These are phyloP conservation scores for Scaptomyza reducta DNA, from an alignment of 2,888 invertebrate species.

Conservation along the genomic window DNA sequence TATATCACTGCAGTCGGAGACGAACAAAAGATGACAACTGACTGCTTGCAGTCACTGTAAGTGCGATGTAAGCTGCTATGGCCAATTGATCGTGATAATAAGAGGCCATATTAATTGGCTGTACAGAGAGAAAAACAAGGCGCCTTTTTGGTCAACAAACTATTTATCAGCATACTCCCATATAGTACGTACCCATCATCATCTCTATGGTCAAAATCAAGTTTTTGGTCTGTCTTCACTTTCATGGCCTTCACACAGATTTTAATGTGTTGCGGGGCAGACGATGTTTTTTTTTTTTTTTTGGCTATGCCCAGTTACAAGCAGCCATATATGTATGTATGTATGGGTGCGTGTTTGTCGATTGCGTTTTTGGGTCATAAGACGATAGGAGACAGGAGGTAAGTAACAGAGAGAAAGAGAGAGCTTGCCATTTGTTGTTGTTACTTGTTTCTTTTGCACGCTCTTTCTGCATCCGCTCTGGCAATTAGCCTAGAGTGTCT, in stretches of 20 bases:
- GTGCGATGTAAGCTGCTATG: neutral
- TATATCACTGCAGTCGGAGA: constrained; percentile 29
- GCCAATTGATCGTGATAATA: constrained; percentile 24
- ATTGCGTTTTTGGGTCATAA: constrained; percentile 52
- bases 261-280: constrained; percentile 49
- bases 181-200: constrained; percentile 6
- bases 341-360: constrained; percentile 13
- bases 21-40: constrained; percentile 22
- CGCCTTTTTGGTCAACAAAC: constrained; percentile 74
- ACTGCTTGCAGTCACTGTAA: constrained; percentile 36
- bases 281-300: constrained; percentile 38
- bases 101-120: constrained; percentile 21
- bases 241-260: constrained; percentile 79
- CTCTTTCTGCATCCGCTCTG: constrained; percentile 75
- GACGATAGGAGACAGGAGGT: constrained; percentile 8
- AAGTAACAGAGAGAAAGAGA: neutral
- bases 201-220: constrained; percentile 34
- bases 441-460: constrained; percentile 48
- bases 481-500: constrained; percentile 60
- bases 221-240: constrained; percentile 63
- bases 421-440: neutral
- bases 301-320: constrained; percentile 61
- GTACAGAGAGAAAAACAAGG: constrained; percentile 24
- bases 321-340: neutral
- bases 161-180: constrained; percentile 59